Evolutionary conservation across 37 sponge, comb jelly and placozoan genomes (phyloP).

Genomic region (Lycopodina hypogea): DNA sequence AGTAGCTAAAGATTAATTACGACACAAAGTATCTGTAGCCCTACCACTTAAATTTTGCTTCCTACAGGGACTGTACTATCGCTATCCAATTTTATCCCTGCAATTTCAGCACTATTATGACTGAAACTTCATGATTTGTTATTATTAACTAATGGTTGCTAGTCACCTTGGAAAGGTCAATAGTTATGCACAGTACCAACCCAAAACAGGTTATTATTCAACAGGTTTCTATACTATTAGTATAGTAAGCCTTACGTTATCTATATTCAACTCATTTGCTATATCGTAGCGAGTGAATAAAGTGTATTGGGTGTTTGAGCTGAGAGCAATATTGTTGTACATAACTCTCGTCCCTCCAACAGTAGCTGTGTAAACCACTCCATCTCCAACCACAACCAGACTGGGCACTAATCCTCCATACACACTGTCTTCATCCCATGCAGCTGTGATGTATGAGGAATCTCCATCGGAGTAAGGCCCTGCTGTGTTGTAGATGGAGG

Average conservation of each 20-base stretch:
- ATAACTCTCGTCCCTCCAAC: background rate
- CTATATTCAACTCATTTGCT: constrained; percentile 4
- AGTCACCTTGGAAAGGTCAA: too few relatives aligned
- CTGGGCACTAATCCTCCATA: constrained; percentile 9
- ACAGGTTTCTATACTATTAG: too few relatives aligned
- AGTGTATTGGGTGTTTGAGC: constrained; percentile 19
- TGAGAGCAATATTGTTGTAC: constrained; percentile 20
- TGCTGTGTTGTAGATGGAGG: background rate
- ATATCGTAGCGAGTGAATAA: constrained; percentile 25
- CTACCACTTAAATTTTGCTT: too few relatives aligned
- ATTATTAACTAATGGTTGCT: too few relatives aligned
- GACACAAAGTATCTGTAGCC: too few relatives aligned
- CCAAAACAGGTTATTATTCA: too few relatives aligned
- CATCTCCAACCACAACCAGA: constrained; percentile 36
- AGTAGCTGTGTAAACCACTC: background rate
- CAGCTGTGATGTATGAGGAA: constrained; percentile 51
- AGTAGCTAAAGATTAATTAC: too few relatives aligned
- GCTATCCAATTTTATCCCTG: too few relatives aligned
- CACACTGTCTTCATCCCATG: constrained; percentile 16
- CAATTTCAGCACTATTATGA: too few relatives aligned
- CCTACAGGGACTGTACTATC: too few relatives aligned
- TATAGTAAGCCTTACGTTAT: background rate
- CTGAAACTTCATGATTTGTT: too few relatives aligned
- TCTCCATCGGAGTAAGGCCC: background rate
- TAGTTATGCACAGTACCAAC: too few relatives aligned